Evolutionary conservation across 2,113 vertebrate genomes (phyloP).

Genomic region (Marmota flaviventris): DNA sequence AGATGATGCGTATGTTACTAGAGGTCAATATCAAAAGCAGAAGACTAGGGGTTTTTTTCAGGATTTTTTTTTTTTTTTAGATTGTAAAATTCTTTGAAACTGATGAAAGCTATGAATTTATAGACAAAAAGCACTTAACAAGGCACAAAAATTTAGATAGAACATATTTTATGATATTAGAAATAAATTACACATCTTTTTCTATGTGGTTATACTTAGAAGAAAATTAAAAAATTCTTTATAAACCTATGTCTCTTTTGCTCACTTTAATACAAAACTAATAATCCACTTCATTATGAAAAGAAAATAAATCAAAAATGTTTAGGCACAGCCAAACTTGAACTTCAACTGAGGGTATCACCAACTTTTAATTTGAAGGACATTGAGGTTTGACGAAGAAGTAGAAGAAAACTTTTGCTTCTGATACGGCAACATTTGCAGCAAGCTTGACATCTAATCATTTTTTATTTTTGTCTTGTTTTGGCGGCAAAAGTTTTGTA

Average conservation of each 20-base stretch:
- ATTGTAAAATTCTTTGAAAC: not conserved
- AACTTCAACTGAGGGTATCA: not conserved
- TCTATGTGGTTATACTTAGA: not conserved
- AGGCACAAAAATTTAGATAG: not conserved
- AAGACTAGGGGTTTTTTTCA: not conserved
- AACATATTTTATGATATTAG: not conserved
- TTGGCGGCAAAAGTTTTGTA: not conserved
- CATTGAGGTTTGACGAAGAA: not conserved
- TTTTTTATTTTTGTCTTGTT: conserved; percentile 38
- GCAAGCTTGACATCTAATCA: not conserved
- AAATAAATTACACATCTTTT: not conserved
- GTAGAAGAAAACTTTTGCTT: conserved; percentile 30
- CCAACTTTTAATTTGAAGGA: not conserved
- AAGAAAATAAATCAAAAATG: not conserved
- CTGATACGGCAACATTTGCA: not conserved
- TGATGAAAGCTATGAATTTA: not conserved
- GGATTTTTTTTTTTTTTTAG: not conserved
- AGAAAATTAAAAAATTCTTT: conserved; percentile 26
- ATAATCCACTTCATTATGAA: not conserved
- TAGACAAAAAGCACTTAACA: not conserved
- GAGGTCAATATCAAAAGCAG: not conserved
- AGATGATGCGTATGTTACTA: not conserved
- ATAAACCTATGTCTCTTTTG: not conserved
- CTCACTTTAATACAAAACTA: conserved; percentile 1
- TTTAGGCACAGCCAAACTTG: not conserved